Conservation (phyloP, 2,797 vertebrate genomes). For the Harpagifer antarcticus region DNA sequence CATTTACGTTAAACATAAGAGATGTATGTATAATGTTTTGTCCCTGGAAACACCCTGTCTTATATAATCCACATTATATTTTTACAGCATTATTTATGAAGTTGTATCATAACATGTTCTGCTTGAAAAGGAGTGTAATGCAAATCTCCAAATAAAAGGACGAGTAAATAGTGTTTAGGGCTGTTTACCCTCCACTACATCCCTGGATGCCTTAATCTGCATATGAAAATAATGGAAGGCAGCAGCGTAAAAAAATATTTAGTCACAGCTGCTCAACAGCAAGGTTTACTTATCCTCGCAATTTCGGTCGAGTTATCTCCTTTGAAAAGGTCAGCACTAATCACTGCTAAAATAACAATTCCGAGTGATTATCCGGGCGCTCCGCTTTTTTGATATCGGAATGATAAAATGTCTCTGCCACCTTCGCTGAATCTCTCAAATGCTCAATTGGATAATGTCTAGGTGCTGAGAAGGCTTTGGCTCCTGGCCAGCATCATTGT, state of each 20-base stretch:
- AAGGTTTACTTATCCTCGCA: conserved; percentile 57
- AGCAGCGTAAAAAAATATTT: conserved; percentile 66
- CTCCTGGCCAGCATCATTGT: conserved; percentile 65
- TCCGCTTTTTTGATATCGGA: conserved; percentile 52
- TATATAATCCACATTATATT: conserved; percentile 15
- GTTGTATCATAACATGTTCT: conserved; percentile 38
- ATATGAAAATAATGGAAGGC: conserved; percentile 72
- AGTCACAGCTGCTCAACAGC: conserved; percentile 59
- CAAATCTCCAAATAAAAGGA: conserved; percentile 65
- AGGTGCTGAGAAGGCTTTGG: conserved; percentile 67
- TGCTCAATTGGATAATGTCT: conserved; percentile 69
- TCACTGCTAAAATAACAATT: conserved; percentile 72
- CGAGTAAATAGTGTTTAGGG: conserved; percentile 65
- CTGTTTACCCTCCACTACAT: conserved; percentile 64
- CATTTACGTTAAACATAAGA: background rate
- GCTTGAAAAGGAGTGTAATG: conserved; percentile 54
- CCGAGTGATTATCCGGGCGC: conserved; percentile 63
- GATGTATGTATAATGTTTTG: background rate
- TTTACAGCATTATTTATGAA: conserved; percentile 42
- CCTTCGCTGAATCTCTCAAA: conserved; percentile 63
- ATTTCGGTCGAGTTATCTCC: conserved; percentile 67
- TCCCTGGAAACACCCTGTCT: background rate
- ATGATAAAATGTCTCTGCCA: conserved; percentile 73
- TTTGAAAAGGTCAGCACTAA: conserved; percentile 74
- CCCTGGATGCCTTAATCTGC: conserved; percentile 67